These are phyloP conservation scores for Rhineura floridana DNA, from an alignment of 2,113 vertebrate species.

Conservation along the genomic window DNA sequence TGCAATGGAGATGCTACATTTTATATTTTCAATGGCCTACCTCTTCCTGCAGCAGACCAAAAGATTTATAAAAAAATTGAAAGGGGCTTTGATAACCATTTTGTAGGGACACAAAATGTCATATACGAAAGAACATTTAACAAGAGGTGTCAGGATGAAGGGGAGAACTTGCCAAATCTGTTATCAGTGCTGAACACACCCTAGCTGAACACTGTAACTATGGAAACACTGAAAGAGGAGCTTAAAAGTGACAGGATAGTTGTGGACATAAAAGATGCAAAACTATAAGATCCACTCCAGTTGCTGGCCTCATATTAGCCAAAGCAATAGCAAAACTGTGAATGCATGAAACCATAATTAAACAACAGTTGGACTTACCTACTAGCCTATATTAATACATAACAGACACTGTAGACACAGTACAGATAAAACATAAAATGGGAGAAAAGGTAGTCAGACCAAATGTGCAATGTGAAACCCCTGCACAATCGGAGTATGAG, in stretches of 20 bases:
- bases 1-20: no score
- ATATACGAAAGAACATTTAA: background rate
- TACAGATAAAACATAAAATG: background rate
- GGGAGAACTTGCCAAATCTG: background rate
- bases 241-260: background rate
- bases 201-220: background rate
- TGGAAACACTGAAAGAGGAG: background rate
- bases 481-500: background rate
- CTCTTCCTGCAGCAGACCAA: background rate
- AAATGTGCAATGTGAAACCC: background rate
- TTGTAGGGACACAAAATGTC: background rate
- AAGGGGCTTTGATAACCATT: background rate
- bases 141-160: background rate
- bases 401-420: background rate
- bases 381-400: background rate
- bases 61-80: background rate
- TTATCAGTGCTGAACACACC: background rate
- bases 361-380: background rate
- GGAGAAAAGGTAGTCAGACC: background rate
- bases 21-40: no score
- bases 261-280: background rate
- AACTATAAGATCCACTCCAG: background rate
- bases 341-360: background rate
- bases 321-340: background rate
- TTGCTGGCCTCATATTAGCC: background rate